Evolutionary conservation across 2,113 vertebrate genomes (phyloP).

Genomic region (Oncorhynchus masou): DNA sequence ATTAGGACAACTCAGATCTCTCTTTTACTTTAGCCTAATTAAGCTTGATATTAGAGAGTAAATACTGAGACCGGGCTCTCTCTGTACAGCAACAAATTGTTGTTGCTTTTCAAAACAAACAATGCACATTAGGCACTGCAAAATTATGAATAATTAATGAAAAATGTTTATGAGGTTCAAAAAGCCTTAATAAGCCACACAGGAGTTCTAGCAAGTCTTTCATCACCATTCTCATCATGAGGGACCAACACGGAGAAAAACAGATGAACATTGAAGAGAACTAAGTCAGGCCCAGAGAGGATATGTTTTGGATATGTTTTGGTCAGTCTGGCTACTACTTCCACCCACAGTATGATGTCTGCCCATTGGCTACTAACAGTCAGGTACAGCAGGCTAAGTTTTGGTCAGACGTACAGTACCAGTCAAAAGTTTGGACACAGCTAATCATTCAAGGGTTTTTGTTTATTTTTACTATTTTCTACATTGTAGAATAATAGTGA

Average conservation of each 20-base stretch:
- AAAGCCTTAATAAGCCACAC: conserved; percentile 26
- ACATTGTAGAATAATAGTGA: too few species aligned
- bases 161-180: conserved; percentile 45
- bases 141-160: conserved; percentile 39
- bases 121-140: conserved; percentile 15
- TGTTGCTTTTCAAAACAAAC: not conserved
- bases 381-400: not conserved
- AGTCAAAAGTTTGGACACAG: too few species aligned
- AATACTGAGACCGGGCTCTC: not conserved
- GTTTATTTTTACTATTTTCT: too few species aligned
- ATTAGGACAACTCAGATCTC: conserved; percentile 1
- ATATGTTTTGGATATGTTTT: too few species aligned
- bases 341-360: too few species aligned
- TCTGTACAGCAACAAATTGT: not conserved
- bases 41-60: not conserved
- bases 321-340: too few species aligned
- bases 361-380: too few species aligned
- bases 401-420: not conserved
- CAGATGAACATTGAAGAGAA: not conserved
- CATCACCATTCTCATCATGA: not conserved
- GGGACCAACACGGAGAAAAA: not conserved
- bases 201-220: conserved; percentile 4
- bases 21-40: not conserved
- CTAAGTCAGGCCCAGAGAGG: not conserved
- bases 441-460: too few species aligned